phyloP scores from a whole-genome alignment of 2,888 invertebrate genomes.

The Eueremaeus valkanovi region DNA sequence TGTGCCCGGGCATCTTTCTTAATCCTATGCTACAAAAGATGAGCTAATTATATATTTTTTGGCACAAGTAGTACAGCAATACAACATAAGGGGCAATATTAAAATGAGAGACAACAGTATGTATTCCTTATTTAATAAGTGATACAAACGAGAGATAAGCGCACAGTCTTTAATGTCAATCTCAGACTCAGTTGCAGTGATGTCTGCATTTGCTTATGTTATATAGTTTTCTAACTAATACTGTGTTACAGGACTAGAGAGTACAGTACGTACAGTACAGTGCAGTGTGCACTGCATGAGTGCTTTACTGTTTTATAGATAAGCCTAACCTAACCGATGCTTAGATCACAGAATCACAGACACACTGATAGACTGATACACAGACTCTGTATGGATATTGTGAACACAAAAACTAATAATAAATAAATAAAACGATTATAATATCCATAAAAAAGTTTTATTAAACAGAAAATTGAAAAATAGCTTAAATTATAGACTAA shows the following conservation, averaged over 20 bases:
- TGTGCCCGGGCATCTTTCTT: not conserved
- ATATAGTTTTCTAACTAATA: not conserved
- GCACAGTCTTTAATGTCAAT: constrained; percentile 21
- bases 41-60: constrained; percentile 14
- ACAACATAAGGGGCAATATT: not conserved
- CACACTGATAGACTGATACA: too few relatives aligned
- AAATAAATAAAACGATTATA: not conserved
- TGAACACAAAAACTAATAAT: not conserved
- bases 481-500: not conserved
- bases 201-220: constrained; percentile 10
- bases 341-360: not conserved
- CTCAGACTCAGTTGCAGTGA: constrained; percentile 12
- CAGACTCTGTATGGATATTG: not conserved
- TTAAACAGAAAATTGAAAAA: not conserved
- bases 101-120: constrained; percentile 12
- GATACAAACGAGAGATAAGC: constrained; percentile 10
- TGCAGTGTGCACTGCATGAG: constrained; percentile 16
- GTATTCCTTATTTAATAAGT: constrained; percentile 9
- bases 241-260: too few relatives aligned
- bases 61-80: constrained; percentile 4
- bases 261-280: too few relatives aligned
- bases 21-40: too few relatives aligned
- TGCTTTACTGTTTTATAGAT: not conserved
- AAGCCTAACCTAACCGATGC: not conserved
- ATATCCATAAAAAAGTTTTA: not conserved